Evolutionary conservation across 2,797 vertebrate species (phyloP).

Genomic region (Sebastes cheni): DNA sequence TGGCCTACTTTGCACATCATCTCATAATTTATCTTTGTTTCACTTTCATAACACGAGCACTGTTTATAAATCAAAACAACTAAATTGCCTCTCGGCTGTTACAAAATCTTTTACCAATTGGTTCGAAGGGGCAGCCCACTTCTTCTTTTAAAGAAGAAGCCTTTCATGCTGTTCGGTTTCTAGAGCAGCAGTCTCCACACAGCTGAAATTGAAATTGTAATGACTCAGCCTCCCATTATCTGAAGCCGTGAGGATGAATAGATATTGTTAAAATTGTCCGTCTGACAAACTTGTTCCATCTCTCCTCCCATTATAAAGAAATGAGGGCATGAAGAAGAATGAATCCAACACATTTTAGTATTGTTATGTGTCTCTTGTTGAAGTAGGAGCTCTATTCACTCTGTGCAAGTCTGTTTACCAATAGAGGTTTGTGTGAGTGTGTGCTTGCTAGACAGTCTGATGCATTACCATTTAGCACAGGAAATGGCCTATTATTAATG

Average conservation of each 20-base stretch:
- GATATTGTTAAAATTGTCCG: slow-evolving; percentile 40
- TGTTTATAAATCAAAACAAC: slow-evolving; percentile 10
- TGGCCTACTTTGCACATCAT: background rate
- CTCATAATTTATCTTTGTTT: background rate
- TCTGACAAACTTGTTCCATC: slow-evolving; percentile 38
- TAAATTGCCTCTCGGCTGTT: slow-evolving; percentile 30
- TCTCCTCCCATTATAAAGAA: slow-evolving; percentile 45
- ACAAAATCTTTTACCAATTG: slow-evolving; percentile 13
- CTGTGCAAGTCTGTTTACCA: background rate
- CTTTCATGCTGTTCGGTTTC: slow-evolving; percentile 36
- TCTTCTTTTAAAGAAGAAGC: slow-evolving; percentile 16
- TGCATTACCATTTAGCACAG: background rate
- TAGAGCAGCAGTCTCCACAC: slow-evolving; percentile 17
- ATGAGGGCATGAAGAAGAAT: slow-evolving; percentile 38
- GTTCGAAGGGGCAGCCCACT: background rate
- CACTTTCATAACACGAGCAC: background rate
- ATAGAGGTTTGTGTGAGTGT: background rate
- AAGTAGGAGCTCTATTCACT: slow-evolving; percentile 26
- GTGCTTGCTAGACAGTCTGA: background rate
- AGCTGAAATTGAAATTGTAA: slow-evolving; percentile 50
- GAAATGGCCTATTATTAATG: slow-evolving; percentile 25
- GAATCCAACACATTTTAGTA: background rate
- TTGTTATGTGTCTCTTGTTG: slow-evolving; percentile 15
- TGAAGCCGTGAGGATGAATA: slow-evolving; percentile 48
- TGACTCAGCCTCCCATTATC: slow-evolving; percentile 32